These are phyloP conservation scores for Charaxes varanes DNA, from an alignment of 1,140 invertebrate species.

Conservation along the genomic window DNA sequence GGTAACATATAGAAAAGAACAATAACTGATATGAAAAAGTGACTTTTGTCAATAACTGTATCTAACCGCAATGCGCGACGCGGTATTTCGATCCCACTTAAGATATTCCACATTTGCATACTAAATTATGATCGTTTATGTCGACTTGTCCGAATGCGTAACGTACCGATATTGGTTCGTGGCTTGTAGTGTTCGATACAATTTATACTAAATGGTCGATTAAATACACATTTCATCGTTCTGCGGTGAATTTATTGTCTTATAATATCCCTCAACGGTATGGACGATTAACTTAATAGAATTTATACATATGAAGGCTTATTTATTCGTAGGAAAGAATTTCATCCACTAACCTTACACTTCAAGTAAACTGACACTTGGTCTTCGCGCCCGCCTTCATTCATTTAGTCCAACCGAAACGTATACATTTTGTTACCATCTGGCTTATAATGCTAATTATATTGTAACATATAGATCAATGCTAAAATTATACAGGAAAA, in stretches of 20 bases:
- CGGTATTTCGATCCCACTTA: constrained; percentile 52
- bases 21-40: background rate
- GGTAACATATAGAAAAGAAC: too few species aligned
- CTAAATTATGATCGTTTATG: constrained; percentile 37
- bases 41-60: constrained; percentile 15
- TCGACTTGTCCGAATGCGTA: constrained; percentile 25
- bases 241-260: constrained; percentile 1
- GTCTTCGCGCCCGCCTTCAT: too few species aligned
- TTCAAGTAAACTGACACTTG: too few species aligned
- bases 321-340: too few species aligned
- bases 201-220: constrained; percentile 26
- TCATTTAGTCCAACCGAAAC: too few species aligned
- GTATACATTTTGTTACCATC: too few species aligned
- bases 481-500: too few species aligned
- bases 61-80: constrained; percentile 21
- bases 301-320: too few species aligned
- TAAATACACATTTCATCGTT: constrained; percentile 27
- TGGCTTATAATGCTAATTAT: too few species aligned
- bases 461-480: too few species aligned
- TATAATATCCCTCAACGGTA: constrained; percentile 2
- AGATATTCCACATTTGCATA: constrained; percentile 57
- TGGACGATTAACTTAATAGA: constrained; percentile 10
- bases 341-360: too few species aligned
- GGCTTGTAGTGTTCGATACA: constrained; percentile 23
- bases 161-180: constrained; percentile 33